Evolutionary conservation across 30 jellyfish, hydroid and myxozoan genomes (phyloP).

Genomic region (Nemopilema nomurai): DNA sequence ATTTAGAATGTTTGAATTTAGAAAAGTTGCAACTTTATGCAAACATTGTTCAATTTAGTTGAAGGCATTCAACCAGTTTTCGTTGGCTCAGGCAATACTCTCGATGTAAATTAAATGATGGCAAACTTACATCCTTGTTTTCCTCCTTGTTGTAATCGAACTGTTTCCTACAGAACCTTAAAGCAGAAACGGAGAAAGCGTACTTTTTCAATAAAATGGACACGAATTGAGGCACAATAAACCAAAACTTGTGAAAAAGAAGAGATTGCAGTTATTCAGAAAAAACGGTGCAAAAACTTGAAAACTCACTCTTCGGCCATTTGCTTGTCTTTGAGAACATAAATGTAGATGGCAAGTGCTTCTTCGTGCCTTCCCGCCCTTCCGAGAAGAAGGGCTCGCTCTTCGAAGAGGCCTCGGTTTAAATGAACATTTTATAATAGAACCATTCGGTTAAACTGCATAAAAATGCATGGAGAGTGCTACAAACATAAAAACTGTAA

Average conservation of each 20-base stretch:
- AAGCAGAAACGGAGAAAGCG: no score
- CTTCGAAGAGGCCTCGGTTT: constrained; percentile 71
- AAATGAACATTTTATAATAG: not conserved
- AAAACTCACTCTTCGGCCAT: constrained; percentile 92
- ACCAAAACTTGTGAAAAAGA: not conserved
- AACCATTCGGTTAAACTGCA: not conserved
- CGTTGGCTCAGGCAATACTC: no score
- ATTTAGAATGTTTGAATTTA: no score
- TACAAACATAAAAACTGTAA: not conserved
- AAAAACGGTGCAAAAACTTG: not conserved
- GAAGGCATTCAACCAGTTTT: no score
- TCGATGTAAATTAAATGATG: not conserved
- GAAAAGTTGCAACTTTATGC: no score
- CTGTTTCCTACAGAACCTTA: constrained; percentile 82
- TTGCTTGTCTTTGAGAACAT: constrained; percentile 70
- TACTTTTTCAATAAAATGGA: no score
- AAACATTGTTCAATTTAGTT: no score
- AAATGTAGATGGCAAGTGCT: constrained; percentile 87
- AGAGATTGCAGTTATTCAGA: not conserved
- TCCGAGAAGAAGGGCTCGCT: constrained; percentile 90
- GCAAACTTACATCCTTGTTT: constrained; percentile 61
- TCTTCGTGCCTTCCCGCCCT: constrained; percentile 96
- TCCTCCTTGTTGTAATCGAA: constrained; percentile 56
- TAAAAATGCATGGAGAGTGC: not conserved
- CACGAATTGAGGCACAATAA: no score